Evolutionary conservation across 2,888 invertebrate species (phyloP), one percentile per base, ranked within the genome.

Genomic region (Drosophila nr. perissopoda): DNA sequence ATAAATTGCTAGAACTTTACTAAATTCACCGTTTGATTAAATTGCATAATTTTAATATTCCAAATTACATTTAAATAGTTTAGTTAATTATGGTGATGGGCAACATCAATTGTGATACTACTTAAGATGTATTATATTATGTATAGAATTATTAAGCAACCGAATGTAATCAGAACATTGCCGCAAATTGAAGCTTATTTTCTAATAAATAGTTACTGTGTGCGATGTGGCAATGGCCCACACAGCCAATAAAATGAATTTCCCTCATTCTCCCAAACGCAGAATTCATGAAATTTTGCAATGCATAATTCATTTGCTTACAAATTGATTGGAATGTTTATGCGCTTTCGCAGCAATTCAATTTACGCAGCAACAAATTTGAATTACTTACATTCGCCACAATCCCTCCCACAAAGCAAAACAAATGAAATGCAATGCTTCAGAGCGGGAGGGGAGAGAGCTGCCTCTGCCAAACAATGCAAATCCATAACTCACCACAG

Each of bases 271-370:
- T 45, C 34, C 42, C n/a, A 62, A 67, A 70, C 54, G 52, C 57
- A 49, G 70, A 69, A 67, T 67, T 58, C 68, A 67, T 72, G 72
- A 69, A 77, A 80, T 72, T 75, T 81, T 49, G 49, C 70, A 73
- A 76, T 82, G 71, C 78, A 86, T 84, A 80, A 88, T 86, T 88
- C 80, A 88, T 83, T 88, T 74, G 65, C 52, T 73, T 66, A 76
- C 78, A 76, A 84, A 80, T 78, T 86, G 83, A 83, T 86, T 80
- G 83, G 76, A 84, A 88, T 88, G 78, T 70, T 76, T 76, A 82
- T 87, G 68, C 69, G 72, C 68, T 82, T 82, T 84, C 61, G 67
- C 67, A 69, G 84, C 75, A 75, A 76, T 82, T 87, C 79, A 73
- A 82, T 82, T 72, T 78, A 69, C 72, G 78, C 83, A 74, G 73